phyloP scores from a whole-genome alignment of 1,140 invertebrate species.

The Caenorhabditis inopinata region DNA sequence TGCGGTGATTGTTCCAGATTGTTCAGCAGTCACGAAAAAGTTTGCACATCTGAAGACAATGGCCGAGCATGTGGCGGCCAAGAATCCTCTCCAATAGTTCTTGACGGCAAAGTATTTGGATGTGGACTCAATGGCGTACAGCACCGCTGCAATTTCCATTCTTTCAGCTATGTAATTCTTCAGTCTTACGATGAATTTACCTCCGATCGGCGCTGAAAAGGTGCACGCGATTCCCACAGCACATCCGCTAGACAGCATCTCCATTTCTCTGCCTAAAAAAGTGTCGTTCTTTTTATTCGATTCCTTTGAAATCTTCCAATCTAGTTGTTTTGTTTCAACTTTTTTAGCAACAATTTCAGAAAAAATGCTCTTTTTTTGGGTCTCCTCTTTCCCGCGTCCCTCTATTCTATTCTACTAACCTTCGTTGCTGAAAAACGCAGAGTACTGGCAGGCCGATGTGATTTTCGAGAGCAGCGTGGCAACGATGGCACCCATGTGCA shows the following conservation, averaged over 20 bases:
- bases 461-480: conserved; percentile 61
- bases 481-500: conserved; percentile 66
- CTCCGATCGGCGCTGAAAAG: conserved; percentile 51
- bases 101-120: conserved; percentile 95
- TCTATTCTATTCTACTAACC: neutral
- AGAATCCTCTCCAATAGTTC: conserved; percentile 97
- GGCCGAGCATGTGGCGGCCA: conserved; percentile 91
- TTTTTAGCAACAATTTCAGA: too few relatives aligned
- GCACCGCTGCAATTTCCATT: conserved; percentile 74
- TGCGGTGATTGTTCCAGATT: conserved; percentile 81
- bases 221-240: conserved; percentile 55
- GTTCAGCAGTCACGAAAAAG: conserved; percentile 48
- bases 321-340: neutral
- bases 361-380: too few relatives aligned
- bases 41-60: conserved; percentile 80
- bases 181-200: conserved; percentile 54
- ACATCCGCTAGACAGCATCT: conserved; percentile 64
- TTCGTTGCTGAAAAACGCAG: conserved; percentile 64
- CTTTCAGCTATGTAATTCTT: neutral
- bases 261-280: conserved; percentile 51
- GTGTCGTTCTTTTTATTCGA: too few relatives aligned
- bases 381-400: too few relatives aligned
- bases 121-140: conserved; percentile 97
- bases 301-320: too few relatives aligned
- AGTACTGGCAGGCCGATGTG: conserved; percentile 56